Evolutionary conservation across 2,888 invertebrate genomes (phyloP), one percentile per base, ranked within the genome.

Genomic region (Ptychoptera contaminata): DNA sequence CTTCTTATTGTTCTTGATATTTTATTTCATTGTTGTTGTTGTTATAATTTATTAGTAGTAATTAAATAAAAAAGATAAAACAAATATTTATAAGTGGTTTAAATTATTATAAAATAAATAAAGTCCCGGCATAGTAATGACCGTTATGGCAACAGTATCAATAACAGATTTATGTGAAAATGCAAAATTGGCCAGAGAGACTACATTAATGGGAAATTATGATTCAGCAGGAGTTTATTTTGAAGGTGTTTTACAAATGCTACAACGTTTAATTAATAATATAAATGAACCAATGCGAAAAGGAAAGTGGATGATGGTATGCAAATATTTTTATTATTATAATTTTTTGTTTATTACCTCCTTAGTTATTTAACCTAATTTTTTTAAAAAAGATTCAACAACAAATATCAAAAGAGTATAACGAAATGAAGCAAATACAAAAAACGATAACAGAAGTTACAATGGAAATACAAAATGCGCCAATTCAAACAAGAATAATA

Each of bases 121-220:
- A 32, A 32, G n/a, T 9, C n/a, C 41, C 16, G 41, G 41, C 38
- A 45, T 47, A 62, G 64, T 63, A 74, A 76, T 76, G 76, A 76
- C 76, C 71, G 76, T 77, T 67, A 88, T 90, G 88, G 84, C 85
- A 69, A 64, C 65, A 57, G 83, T 85, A 66, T 82, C 82, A 61
- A 79, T 85, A 65, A 82, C 79, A 66, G 90, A 91, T 72, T 88
- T 92, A 68, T 84, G 82, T 72, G 92, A 93, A 70, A 93, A 92
- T 71, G 86, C 92, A 48, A 91, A 88, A 68, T 68, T 92, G 67
- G 96, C 92, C 46, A 74, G 96, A 58, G 94, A 97, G 72, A 87
- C 86, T 81, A 88, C 92, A 49, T 70, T 96, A 58, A 80, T 88
- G 61, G 94, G 96, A 16, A 91, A 93, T 67, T 97, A 97, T 62